These are phyloP conservation scores for Copidosoma aretas DNA, from an alignment of 2,888 invertebrate species.

Conservation along the genomic window DNA sequence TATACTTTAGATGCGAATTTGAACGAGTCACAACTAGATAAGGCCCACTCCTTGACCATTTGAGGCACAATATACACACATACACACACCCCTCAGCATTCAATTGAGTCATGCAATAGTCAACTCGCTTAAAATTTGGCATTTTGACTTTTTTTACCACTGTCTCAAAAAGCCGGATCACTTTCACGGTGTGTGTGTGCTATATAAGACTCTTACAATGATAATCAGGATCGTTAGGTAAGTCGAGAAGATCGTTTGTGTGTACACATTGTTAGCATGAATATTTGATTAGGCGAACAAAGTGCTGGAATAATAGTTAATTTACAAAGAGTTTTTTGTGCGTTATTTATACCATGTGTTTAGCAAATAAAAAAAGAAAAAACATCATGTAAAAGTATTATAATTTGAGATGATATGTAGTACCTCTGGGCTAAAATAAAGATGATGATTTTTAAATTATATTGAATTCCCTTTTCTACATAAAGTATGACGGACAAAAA, in stretches of 20 bases:
- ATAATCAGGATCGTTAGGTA: conserved; percentile 14
- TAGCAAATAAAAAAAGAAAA: conserved; percentile 12
- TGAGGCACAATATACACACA: conserved; percentile 44
- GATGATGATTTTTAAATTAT: background rate
- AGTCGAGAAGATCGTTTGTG: conserved; percentile 41
- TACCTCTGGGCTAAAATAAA: background rate
- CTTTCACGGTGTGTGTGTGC: conserved; percentile 31
- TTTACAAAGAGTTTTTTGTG: conserved; percentile 44
- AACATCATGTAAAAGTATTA: conserved; percentile 1
- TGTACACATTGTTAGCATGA: conserved; percentile 30
- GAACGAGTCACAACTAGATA: conserved; percentile 35
- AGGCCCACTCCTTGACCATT: conserved; percentile 32
- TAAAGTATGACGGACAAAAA: background rate
- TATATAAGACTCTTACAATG: too few species aligned
- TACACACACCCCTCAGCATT: conserved; percentile 47
- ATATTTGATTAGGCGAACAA: conserved; percentile 33
- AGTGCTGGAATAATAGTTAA: conserved; percentile 45
- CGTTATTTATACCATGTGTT: conserved; percentile 31
- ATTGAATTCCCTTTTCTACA: background rate
- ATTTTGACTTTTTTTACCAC: conserved; percentile 38
- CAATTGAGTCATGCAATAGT: conserved; percentile 52
- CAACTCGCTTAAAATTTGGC: conserved; percentile 41
- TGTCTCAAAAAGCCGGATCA: conserved; percentile 37
- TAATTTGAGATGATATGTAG: background rate
- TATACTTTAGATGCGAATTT: background rate